Evolutionary conservation across 64 coral and sea anemone genomes (phyloP).

Genomic region (Pachyseris speciosa): DNA sequence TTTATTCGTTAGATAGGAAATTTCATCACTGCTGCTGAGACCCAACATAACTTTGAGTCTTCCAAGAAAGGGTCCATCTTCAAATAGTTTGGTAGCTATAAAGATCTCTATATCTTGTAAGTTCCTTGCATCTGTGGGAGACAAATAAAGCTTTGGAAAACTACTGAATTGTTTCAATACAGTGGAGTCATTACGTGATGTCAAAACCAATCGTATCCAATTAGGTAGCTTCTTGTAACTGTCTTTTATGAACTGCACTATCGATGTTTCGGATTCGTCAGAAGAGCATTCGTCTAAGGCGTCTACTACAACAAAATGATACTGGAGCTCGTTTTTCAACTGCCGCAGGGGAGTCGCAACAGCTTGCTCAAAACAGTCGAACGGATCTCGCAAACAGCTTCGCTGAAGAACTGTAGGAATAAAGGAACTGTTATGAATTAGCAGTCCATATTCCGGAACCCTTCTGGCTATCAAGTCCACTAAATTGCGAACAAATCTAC

Average conservation of each 20-base stretch:
- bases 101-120: slow-evolving; percentile 62
- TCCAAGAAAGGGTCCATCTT: background rate
- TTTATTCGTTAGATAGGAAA: slow-evolving; percentile 26
- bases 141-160: slow-evolving; percentile 1
- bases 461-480: slow-evolving; percentile 59
- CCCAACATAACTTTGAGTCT: background rate
- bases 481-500: slow-evolving; percentile 65
- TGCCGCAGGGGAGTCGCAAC: slow-evolving; percentile 31
- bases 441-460: slow-evolving; percentile 51
- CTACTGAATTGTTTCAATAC: slow-evolving; percentile 17
- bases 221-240: slow-evolving; percentile 16
- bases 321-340: background rate
- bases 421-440: slow-evolving; percentile 36
- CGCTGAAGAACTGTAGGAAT: slow-evolving; percentile 3
- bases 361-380: slow-evolving; percentile 65
- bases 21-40: background rate
- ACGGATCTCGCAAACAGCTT: slow-evolving; percentile 48
- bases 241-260: slow-evolving; percentile 36
- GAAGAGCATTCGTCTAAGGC: slow-evolving; percentile 75
- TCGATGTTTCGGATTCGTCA: background rate
- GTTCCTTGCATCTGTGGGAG: slow-evolving; percentile 31
- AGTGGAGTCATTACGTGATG: slow-evolving; percentile 46
- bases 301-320: slow-evolving; percentile 57
- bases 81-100: background rate
- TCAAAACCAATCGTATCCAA: slow-evolving; percentile 45